Evolutionary conservation across 2,888 invertebrate species (phyloP).

Genomic region (Magallana nippona): DNA sequence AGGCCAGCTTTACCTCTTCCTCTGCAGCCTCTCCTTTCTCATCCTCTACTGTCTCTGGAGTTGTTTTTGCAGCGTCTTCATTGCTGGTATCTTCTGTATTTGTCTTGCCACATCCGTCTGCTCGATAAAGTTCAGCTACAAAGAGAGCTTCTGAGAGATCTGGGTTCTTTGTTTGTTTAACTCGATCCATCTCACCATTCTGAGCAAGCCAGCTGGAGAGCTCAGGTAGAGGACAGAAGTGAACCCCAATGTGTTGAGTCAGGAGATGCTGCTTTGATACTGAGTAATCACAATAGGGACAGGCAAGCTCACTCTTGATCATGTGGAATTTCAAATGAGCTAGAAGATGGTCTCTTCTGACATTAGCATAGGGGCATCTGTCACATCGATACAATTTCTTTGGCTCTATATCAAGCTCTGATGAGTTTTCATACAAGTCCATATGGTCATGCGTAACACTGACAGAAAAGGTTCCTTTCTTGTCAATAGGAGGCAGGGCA

Average conservation of each 20-base stretch:
- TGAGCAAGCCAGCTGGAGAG: conserved; percentile 74
- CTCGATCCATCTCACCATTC: conserved; percentile 70
- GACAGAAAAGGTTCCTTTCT: conserved; percentile 65
- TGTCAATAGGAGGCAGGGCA: conserved; percentile 68
- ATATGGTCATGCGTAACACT: conserved; percentile 74
- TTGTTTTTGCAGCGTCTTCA: neutral
- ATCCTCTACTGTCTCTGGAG: neutral
- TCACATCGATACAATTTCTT: conserved; percentile 86
- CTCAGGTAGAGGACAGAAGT: conserved; percentile 83
- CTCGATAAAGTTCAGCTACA: conserved; percentile 60
- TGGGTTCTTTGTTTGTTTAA: conserved; percentile 67
- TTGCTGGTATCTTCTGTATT: conserved; percentile 36
- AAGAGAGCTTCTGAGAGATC: conserved; percentile 67
- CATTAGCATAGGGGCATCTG: conserved; percentile 90
- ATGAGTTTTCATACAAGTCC: conserved; percentile 75
- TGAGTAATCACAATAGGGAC: conserved; percentile 91
- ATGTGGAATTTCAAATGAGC: conserved; percentile 89
- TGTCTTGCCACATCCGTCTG: conserved; percentile 47
- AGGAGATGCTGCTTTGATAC: conserved; percentile 88
- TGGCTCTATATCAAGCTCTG: conserved; percentile 78
- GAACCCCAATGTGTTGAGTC: conserved; percentile 89
- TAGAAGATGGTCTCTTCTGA: conserved; percentile 86
- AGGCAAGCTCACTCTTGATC: conserved; percentile 85
- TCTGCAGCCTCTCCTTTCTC: conserved; percentile 12
- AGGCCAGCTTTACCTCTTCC: neutral